Percentiles rank a stretch among this genome's conserved stretches.
Conservation (phyloP, 2,113 vertebrate species). For the Alligator mississippiensis region DNA sequence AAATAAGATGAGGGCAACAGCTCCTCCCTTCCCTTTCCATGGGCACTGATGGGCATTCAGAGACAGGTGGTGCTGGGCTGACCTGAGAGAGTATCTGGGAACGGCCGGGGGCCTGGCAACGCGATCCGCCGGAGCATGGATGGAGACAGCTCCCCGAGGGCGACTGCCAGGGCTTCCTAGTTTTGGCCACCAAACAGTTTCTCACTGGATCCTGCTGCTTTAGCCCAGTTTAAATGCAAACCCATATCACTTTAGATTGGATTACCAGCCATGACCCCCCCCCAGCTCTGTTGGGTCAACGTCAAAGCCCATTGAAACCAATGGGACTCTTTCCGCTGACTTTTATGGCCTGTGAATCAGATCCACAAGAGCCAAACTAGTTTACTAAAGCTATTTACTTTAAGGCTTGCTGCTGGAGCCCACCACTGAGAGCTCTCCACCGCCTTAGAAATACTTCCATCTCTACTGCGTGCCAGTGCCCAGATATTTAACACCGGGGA, state of each 20-base stretch:
- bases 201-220: background rate
- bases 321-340: background rate
- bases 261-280: no score
- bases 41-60: background rate
- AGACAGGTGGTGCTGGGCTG: no score
- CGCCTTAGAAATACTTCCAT: background rate
- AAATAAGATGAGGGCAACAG: background rate
- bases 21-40: background rate
- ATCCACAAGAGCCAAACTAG: background rate
- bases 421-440: background rate
- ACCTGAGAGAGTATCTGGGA: background rate
- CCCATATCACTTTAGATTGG: no score
- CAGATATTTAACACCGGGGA: background rate
- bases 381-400: background rate
- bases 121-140: background rate
- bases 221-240: background rate
- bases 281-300: rapidly evolving
- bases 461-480: background rate
- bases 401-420: background rate
- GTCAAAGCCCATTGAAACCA: background rate
- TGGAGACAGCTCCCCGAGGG: no score
- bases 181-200: no score
- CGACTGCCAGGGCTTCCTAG: background rate
- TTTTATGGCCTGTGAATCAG: background rate
- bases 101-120: background rate